These are phyloP conservation scores for Panthera tigris DNA, from an alignment of 2,113 vertebrate genomes.

Conservation along the genomic window DNA sequence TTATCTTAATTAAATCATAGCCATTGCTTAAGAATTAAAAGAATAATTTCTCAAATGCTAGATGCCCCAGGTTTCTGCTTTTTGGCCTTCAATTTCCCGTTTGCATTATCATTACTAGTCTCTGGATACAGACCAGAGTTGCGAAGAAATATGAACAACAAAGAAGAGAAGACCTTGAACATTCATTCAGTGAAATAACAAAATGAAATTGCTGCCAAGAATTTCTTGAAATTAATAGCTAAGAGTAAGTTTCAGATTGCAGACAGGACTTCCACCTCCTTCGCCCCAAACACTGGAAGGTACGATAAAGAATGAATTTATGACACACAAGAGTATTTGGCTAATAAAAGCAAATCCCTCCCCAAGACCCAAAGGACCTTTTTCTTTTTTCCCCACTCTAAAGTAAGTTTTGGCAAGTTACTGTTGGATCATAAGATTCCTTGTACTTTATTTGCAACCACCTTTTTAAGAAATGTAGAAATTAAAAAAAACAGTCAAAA, in stretches of 20 bases:
- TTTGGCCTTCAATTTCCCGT: not conserved
- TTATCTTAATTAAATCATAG: not conserved
- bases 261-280: not conserved
- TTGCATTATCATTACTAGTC: not conserved
- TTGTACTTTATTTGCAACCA: not conserved
- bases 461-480: not conserved
- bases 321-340: not conserved
- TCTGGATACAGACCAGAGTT: not conserved
- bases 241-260: not conserved
- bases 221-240: not conserved
- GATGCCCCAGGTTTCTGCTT: not conserved
- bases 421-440: not conserved
- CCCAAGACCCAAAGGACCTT: not conserved
- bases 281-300: not conserved
- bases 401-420: not conserved
- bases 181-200: not conserved
- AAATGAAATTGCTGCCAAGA: not conserved
- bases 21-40: not conserved
- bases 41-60: constrained; percentile 27
- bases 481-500: not conserved
- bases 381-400: not conserved
- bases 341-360: not conserved
- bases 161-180: not conserved
- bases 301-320: not conserved
- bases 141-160: not conserved